Evolutionary conservation across 2,797 vertebrate species (phyloP).

Genomic region (Bryconaethiops microstoma): DNA sequence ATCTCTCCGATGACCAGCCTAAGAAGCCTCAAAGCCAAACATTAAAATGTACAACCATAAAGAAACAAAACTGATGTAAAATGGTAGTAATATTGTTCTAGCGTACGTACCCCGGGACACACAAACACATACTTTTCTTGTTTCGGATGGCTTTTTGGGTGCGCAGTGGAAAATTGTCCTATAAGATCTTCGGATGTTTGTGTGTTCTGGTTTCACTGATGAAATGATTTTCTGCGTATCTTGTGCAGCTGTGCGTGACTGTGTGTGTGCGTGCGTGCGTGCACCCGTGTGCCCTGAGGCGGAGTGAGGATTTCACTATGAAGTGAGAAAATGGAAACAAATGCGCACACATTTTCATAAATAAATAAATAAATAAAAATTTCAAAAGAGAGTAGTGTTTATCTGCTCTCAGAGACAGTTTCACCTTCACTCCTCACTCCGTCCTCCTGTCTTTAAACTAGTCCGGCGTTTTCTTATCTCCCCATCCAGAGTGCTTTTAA

Average conservation of each 20-base stretch:
- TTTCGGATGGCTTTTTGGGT: no score
- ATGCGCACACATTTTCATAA: background rate
- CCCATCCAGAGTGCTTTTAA: background rate
- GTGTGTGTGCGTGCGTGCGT: background rate
- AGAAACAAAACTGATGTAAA: no score
- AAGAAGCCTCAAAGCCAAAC: no score
- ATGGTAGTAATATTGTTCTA: no score
- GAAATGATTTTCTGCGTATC: background rate
- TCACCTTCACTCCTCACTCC: background rate
- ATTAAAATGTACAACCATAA: no score
- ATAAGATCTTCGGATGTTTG: background rate
- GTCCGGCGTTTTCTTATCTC: background rate
- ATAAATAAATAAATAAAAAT: background rate
- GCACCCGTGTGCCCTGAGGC: background rate
- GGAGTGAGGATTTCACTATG: background rate
- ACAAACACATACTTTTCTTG: no score
- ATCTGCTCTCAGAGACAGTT: background rate
- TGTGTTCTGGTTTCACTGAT: background rate
- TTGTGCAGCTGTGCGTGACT: background rate
- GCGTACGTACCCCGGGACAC: no score
- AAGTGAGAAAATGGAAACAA: background rate
- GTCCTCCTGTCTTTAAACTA: background rate
- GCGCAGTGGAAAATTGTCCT: background rate
- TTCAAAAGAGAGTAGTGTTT: background rate
- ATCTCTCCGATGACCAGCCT: no score